Percentiles rank a stretch among this genome's conserved stretches.
Evolutionary conservation across 2,797 vertebrate species (phyloP).

Genomic region (Pangasius larnaudii): DNA sequence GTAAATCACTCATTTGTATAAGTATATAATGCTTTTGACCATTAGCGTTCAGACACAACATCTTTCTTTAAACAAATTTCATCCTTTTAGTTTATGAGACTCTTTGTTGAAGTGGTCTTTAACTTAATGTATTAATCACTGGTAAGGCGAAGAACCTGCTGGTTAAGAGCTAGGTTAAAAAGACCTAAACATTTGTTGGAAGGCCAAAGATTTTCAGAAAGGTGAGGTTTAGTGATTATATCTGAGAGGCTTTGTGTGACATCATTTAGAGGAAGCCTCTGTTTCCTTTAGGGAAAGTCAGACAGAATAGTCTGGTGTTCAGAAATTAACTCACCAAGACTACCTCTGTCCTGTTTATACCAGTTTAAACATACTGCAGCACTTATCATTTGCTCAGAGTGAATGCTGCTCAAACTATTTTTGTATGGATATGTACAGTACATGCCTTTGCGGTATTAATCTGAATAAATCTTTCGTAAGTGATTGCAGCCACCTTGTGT

Average conservation of each 20-base stretch:
- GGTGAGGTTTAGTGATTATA: background rate
- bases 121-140: background rate
- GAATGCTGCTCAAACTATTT: constrained; percentile 38
- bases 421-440: constrained; percentile 27
- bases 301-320: constrained; percentile 13
- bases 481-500: constrained; percentile 22
- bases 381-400: background rate
- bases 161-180: background rate
- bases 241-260: constrained; percentile 7
- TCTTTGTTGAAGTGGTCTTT: background rate
- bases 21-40: background rate
- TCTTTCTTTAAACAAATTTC: background rate
- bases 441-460: background rate
- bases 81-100: background rate
- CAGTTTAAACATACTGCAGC: background rate
- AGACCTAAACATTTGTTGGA: background rate
- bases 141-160: background rate
- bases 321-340: constrained; percentile 16
- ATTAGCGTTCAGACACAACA: background rate
- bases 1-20: background rate
- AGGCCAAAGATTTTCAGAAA: constrained; percentile 27
- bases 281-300: constrained; percentile 30
- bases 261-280: constrained; percentile 41
- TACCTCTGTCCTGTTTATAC: constrained; percentile 11
- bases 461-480: constrained; percentile 43